Base-by-base conservation (phyloP, 1,140 invertebrate species). In the Telenomus remus region DNA sequence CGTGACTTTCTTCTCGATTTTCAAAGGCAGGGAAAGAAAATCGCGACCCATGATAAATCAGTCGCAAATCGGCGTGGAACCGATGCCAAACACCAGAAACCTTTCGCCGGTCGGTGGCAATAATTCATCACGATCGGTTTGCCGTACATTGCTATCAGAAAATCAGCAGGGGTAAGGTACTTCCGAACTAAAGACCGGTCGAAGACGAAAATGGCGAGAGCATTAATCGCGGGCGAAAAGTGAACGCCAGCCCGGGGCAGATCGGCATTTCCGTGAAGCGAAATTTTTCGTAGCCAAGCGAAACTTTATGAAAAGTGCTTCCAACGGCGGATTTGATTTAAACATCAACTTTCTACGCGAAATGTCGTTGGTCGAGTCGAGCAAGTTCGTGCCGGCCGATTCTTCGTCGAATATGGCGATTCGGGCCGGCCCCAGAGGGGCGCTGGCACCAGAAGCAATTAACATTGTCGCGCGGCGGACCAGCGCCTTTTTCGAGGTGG, bases 301-400 rank as follows among this genome's bases (percentile, higher is more conserved):
- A 65, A 57, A 50, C 34, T 37, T 48, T 43, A 34, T 43, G 66
- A 44, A 50, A 77, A 79, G 19, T 34, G 12, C 49, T 49, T 66
- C 19, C 55, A 43, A 19, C 15, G 43, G 57, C 37, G 68, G 73
- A 70, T 72, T 73, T 79, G 81, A 81, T 82, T 84, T 80, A 81
- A 83, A 82, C 81, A 71, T 81, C 78, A 79, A 78, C 82, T 82
- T 85, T 84, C 80, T 83, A 84, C 69, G 47, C 55, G 69, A 56
- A 77, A 66, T 61, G 69, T 77, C 63, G 69, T 59, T 70, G 66
- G 66, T 71, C 60, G 37, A 61, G 60, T 42, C 12, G 57, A 61
- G 50, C 68, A 55, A 64, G 61, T 66, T 50, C 51, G 46, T 13
- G 19, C 42, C 42, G 35, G 53, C 47, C 54, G 74, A 78, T 80